phyloP scores from a whole-genome alignment of 1,140 invertebrate species.

The Lepidurus apus region DNA sequence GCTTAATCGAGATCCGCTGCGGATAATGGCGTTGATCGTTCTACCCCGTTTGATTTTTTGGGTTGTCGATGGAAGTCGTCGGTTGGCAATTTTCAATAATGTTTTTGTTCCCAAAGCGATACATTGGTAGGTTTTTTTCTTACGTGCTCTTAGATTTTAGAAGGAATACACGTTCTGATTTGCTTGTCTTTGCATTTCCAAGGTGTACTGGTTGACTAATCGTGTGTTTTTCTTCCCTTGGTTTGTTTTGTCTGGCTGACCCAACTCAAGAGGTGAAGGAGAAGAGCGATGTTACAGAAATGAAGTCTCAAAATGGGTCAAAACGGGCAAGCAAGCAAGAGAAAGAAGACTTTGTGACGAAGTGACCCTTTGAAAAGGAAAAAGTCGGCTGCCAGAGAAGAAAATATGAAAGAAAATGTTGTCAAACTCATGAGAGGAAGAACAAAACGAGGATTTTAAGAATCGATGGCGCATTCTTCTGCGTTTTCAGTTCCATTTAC shows the following conservation, averaged over 20 bases:
- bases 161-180: slow-evolving; percentile 14
- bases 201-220: not conserved
- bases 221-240: slow-evolving; percentile 13
- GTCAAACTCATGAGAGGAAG: not conserved
- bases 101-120: not conserved
- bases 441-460: not conserved
- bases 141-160: not conserved
- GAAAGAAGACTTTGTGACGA: not conserved
- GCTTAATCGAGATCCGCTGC: not conserved
- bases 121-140: not conserved
- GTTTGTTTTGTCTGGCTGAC: slow-evolving; percentile 5
- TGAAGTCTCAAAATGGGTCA: not conserved
- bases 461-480: not conserved
- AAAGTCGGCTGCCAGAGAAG: not conserved
- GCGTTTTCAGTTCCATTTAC: not conserved
- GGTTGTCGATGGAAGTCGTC: not conserved
- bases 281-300: not conserved
- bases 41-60: not conserved
- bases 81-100: not conserved
- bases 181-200: not conserved
- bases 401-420: not conserved
- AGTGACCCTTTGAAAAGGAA: not conserved
- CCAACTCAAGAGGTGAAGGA: not conserved
- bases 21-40: not conserved
- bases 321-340: not conserved